Base-by-base conservation (phyloP, 2,888 invertebrate species). In the Chironomus riparius region DNA sequence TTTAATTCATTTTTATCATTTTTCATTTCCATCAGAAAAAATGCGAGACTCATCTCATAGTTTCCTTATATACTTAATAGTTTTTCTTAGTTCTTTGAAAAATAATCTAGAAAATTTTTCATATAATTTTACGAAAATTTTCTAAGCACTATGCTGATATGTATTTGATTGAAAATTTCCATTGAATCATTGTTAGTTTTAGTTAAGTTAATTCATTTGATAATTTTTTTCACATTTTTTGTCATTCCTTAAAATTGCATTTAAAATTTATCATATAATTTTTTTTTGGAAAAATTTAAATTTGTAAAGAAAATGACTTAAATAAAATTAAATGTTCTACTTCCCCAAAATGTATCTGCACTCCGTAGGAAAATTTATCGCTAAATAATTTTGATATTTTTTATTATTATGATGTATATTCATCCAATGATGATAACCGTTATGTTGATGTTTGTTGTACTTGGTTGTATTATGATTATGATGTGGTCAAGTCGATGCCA, bases 401-500 rank as follows among this genome's bases (percentile, higher is more conserved):
- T 74, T 74, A 38, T 38, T 38, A 61, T 56, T 56, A 65, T 65
- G 65, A 65, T 65, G 68, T 48, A 47, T 38, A 18, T 47, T 73
- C 38, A 62, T 74, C 68, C 65, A 74, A 47, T 61, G 72, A 50
- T 73, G 72, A 50, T 73, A 62, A 73, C 72, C 72, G 21, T 74
- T 74, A 10, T 56, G 72, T 72, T 74, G 74, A 47, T 73, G 61
- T 73, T 74, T 65, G 48, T 74, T 74, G 74, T 76, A 69, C 68
- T 76, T 76, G 68, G 38, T 38, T 38, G 38, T 38, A 38, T 68
- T 68, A 62, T 70, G 15, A 22, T 38, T 38, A 38, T 48, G 18
- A 70, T 68, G 68, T 69, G 84, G 84, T 84, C 84, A 84, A 81
- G 84, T 84, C 82, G 84, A 83, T 76, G 78, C 82, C 84, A 84